Conservation (phyloP, 2,797 vertebrate genomes). For the Ctenopoma multispine region DNA sequence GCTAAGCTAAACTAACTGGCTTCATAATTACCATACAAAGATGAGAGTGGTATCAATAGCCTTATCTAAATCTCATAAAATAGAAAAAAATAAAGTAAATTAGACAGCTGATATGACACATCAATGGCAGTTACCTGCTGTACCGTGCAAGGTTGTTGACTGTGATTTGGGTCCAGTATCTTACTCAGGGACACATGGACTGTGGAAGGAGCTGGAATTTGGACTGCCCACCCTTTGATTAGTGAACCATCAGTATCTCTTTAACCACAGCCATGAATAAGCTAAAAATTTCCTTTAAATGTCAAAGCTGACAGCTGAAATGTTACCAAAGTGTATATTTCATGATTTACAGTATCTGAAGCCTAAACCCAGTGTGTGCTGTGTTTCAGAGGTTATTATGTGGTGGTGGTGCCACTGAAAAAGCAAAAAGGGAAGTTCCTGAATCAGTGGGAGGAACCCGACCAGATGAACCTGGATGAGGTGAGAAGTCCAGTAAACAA, state of each 20-base stretch:
- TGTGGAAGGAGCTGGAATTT: neutral
- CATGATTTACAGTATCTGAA: neutral
- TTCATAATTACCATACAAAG: too few species aligned
- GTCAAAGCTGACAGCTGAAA: conserved; percentile 2
- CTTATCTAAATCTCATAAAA: neutral
- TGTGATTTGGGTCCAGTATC: too few species aligned
- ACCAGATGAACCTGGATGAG: conserved; percentile 99
- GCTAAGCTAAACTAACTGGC: neutral
- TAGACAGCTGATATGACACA: too few species aligned
- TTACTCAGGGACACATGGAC: neutral
- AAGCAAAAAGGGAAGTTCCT: conserved; percentile 94
- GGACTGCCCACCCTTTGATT: neutral
- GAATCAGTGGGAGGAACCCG: conserved; percentile 94
- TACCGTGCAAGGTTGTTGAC: too few species aligned
- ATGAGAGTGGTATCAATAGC: neutral
- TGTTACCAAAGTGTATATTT: neutral
- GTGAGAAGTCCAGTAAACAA: conserved; percentile 70
- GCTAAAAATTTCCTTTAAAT: conserved; percentile 1
- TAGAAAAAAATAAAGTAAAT: too few species aligned
- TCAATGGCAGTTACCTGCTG: too few species aligned
- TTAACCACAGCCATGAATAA: neutral
- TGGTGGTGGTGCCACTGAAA: conserved; percentile 97
- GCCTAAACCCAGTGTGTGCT: conserved; percentile 29
- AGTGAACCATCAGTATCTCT: neutral
- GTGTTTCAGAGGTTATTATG: conserved; percentile 92